These are phyloP conservation scores for Agonopterix heracliana DNA, from an alignment of 2,888 invertebrate species.

Conservation along the genomic window DNA sequence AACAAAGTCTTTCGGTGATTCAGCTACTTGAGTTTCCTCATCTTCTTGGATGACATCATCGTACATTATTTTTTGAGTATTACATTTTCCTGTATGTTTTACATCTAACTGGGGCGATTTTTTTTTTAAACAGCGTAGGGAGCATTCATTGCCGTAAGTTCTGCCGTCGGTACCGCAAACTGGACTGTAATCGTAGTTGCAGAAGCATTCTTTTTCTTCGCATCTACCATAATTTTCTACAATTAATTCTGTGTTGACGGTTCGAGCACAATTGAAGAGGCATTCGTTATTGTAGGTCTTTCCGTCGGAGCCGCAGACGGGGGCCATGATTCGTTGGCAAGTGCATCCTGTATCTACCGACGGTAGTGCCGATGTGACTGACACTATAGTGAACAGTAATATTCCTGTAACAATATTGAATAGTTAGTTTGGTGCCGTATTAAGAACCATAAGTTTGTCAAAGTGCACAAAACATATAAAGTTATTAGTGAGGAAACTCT, in stretches of 20 bases:
- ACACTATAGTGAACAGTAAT: conserved; percentile 25
- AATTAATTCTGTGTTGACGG: background rate
- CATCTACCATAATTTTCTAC: background rate
- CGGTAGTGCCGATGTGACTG: conserved; percentile 24
- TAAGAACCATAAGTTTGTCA: too few relatives aligned
- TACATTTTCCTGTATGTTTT: too few relatives aligned
- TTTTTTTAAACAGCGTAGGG: conserved; percentile 67
- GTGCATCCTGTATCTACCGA: conserved; percentile 9
- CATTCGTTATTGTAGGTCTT: conserved; percentile 14
- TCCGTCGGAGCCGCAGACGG: conserved; percentile 16
- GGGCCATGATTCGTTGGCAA: conserved; percentile 1
- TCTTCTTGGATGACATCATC: background rate
- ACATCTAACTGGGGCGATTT: background rate
- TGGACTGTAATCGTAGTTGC: conserved; percentile 15
- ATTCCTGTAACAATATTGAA: conserved; percentile 24
- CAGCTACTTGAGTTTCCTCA: conserved; percentile 11
- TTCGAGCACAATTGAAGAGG: conserved; percentile 10
- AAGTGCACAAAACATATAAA: too few relatives aligned
- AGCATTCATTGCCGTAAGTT: conserved; percentile 38
- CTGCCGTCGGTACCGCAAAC: conserved; percentile 26
- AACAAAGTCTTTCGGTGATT: background rate
- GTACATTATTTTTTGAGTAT: conserved; percentile 11
- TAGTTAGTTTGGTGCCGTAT: background rate
- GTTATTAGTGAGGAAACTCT: too few relatives aligned
- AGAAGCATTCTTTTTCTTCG: conserved; percentile 16